These are phyloP conservation scores for Cavia porcellus DNA, from an alignment of 2,113 vertebrate genomes.

Conservation along the genomic window DNA sequence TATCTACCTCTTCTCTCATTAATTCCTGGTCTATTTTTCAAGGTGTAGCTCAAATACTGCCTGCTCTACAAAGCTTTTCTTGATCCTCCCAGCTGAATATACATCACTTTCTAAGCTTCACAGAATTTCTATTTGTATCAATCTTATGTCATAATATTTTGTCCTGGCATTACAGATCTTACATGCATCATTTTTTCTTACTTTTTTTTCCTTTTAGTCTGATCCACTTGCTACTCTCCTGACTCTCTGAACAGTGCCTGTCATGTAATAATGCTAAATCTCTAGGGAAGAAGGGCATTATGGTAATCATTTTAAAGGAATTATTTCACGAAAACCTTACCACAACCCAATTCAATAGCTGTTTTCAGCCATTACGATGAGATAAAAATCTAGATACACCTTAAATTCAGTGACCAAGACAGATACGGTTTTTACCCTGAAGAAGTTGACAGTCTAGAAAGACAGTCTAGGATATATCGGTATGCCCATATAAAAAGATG, in stretches of 20 bases:
- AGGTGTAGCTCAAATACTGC: slow-evolving; percentile 32
- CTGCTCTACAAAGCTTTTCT: slow-evolving; percentile 35
- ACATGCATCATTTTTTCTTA: not conserved
- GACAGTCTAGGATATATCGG: not conserved
- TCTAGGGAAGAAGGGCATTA: not conserved
- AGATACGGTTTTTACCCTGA: not conserved
- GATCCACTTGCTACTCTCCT: slow-evolving; percentile 6
- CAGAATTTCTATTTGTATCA: slow-evolving; percentile 14
- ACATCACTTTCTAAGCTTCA: slow-evolving; percentile 32
- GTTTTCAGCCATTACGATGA: slow-evolving; percentile 47
- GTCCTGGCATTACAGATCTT: slow-evolving; percentile 30
- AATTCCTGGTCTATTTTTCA: slow-evolving; percentile 15
- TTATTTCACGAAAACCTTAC: not conserved
- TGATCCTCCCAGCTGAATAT: not conserved
- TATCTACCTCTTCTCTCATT: not conserved
- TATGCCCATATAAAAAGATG: not conserved
- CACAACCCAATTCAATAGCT: not conserved
- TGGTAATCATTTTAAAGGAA: slow-evolving; percentile 50
- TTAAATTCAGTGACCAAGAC: slow-evolving; percentile 38
- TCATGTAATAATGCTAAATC: not conserved
- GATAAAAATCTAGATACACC: slow-evolving; percentile 7
- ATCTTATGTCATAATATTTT: not conserved
- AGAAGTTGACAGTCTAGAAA: not conserved
- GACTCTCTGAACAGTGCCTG: not conserved
- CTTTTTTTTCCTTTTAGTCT: slow-evolving; percentile 28